phyloP scores from a whole-genome alignment of 1,140 invertebrate genomes.

The Platyscapa corneri region DNA sequence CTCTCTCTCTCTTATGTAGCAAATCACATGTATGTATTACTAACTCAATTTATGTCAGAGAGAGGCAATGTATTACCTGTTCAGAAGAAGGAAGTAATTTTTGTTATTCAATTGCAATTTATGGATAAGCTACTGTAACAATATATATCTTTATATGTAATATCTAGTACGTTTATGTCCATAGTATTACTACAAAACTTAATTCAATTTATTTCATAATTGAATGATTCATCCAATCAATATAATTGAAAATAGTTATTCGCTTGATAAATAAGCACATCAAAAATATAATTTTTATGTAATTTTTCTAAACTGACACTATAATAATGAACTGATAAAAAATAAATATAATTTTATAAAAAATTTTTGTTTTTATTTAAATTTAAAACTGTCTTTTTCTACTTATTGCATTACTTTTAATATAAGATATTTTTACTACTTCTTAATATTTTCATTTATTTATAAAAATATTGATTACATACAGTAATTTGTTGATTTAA shows the following conservation, averaged over 20 bases:
- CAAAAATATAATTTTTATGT: not conserved
- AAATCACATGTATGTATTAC: slow-evolving; percentile 24
- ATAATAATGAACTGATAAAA: not conserved
- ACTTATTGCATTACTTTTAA: too few relatives aligned
- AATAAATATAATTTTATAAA: not conserved
- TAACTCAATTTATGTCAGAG: slow-evolving; percentile 1
- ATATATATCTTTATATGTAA: not conserved
- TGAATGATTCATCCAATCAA: slow-evolving; percentile 33
- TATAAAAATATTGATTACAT: too few relatives aligned
- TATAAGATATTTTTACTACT: too few relatives aligned
- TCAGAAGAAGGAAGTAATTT: slow-evolving; percentile 29
- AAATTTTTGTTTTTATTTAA: not conserved
- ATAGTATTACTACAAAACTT: not conserved
- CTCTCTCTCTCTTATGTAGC: not conserved
- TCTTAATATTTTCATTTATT: too few relatives aligned
- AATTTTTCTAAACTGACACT: not conserved
- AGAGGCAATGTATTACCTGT: slow-evolving; percentile 34
- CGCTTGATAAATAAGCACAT: not conserved
- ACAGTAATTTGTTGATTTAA: too few relatives aligned
- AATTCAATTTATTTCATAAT: slow-evolving; percentile 47
- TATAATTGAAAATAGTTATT: slow-evolving; percentile 24
- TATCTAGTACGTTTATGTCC: not conserved
- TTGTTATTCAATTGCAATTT: slow-evolving; percentile 38
- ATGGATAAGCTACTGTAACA: not conserved
- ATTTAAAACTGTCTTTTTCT: not conserved